These are phyloP conservation scores for Anthophora plumipes DNA, from an alignment of 2,888 invertebrate genomes.

Conservation along the genomic window DNA sequence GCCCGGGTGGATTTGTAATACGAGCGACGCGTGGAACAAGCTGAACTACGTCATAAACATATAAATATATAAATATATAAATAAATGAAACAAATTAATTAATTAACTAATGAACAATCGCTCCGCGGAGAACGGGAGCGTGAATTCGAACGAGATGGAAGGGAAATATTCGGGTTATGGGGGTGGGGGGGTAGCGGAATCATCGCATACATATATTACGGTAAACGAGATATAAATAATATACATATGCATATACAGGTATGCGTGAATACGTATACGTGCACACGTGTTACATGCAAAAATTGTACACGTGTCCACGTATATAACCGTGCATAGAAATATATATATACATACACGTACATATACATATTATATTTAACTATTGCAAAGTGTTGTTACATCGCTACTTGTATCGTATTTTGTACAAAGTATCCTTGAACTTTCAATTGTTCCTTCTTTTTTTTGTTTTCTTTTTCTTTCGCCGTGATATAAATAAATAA, in stretches of 20 bases:
- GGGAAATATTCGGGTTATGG: not conserved
- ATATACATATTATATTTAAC: constrained; percentile 82
- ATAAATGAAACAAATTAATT: constrained; percentile 26
- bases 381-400: constrained; percentile 84
- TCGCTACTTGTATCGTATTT: constrained; percentile 84
- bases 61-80: constrained; percentile 47
- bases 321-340: no score
- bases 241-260: constrained; percentile 59
- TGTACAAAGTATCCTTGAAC: constrained; percentile 83
- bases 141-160: constrained; percentile 24
- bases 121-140: constrained; percentile 6
- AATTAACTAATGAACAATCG: constrained; percentile 18
- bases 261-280: constrained; percentile 37
- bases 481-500: constrained; percentile 48
- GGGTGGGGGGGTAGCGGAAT: constrained; percentile 3
- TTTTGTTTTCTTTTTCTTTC: constrained; percentile 62
- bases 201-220: constrained; percentile 56
- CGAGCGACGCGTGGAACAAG: constrained; percentile 49
- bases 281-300: constrained; percentile 56
- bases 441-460: constrained; percentile 61
- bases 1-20: constrained; percentile 30
- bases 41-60: constrained; percentile 51
- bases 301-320: constrained; percentile 48
- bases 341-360: constrained; percentile 66
- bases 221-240: constrained; percentile 60